Conservation (phyloP, 2,113 vertebrate species). For the Phoenicopterus ruber region DNA sequence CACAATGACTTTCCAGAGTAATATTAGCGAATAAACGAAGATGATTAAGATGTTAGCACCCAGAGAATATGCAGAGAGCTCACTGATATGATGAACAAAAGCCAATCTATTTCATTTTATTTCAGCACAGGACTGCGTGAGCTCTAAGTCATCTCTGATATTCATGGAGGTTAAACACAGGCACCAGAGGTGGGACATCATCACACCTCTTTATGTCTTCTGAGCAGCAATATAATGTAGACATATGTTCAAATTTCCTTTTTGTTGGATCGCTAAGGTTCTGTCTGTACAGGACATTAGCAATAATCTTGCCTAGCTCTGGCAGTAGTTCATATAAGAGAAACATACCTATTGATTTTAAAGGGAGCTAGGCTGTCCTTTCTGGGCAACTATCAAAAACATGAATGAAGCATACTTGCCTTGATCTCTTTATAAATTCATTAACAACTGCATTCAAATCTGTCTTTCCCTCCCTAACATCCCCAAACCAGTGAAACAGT, state of each 20-base stretch:
- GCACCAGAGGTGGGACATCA: background rate
- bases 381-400: background rate
- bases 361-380: background rate
- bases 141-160: background rate
- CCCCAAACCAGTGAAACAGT: background rate
- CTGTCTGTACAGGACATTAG: background rate
- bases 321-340: background rate
- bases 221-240: background rate
- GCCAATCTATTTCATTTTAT: background rate
- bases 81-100: background rate
- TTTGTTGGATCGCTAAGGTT: background rate
- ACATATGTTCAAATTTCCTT: background rate
- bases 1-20: background rate
- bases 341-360: background rate
- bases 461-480: background rate
- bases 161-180: background rate
- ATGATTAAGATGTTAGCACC: background rate
- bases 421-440: background rate
- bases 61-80: background rate
- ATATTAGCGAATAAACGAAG: background rate
- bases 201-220: background rate
- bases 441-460: background rate
- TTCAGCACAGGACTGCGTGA: background rate
- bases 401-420: background rate
- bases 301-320: background rate